Base-by-base conservation (phyloP, 2,888 invertebrate genomes). In the Lepetodrilus schrolli region DNA sequence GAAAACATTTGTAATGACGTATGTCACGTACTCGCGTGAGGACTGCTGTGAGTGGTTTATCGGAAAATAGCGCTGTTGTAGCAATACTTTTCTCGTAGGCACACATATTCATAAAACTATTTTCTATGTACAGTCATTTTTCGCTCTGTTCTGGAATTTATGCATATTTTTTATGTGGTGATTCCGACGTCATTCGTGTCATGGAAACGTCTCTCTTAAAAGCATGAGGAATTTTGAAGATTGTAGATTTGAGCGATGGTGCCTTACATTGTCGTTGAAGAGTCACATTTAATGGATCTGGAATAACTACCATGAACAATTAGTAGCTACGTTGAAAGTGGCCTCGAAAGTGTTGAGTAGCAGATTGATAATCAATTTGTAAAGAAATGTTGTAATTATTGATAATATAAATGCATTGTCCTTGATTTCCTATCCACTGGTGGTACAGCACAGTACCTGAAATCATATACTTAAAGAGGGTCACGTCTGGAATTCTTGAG, bases 51-150 rank as follows among this genome's bases (percentile, higher is more conserved):
- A 68, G 68, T 68, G 38, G 43, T 26, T 34, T 68, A 68, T 47
- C 43, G 38, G 47, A 47, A n/a, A n/a, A 47, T 38, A 68, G 43
- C 23, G 68, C 43, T 68, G 68, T 68, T 68, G 68, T 68, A 68
- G 68, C 43, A 47, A 68, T 68, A 68, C 68, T 68, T 68, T 30
- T 68, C 68, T 30, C 43, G 68, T 68, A 68, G 68, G 47, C n/a
- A 58, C 30, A 58, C 20, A 23, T 23, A 68, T 38, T 68, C 43
- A 47, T 47, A 68, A n/a, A 30, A 68, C 47, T 47, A 68, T 38
- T 68, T 58, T 38, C 26, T 68, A 68, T 68, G 68, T 68, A 68
- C 68, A 68, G 68, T 68, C 47, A 38, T 47, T 68, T 47, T 47
- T 65, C 30, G 38, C 47, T 68, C 17, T 38, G 21, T 47, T 47